Conservation (phyloP, 2,113 vertebrate genomes). For the Cebidichthys violaceus region DNA sequence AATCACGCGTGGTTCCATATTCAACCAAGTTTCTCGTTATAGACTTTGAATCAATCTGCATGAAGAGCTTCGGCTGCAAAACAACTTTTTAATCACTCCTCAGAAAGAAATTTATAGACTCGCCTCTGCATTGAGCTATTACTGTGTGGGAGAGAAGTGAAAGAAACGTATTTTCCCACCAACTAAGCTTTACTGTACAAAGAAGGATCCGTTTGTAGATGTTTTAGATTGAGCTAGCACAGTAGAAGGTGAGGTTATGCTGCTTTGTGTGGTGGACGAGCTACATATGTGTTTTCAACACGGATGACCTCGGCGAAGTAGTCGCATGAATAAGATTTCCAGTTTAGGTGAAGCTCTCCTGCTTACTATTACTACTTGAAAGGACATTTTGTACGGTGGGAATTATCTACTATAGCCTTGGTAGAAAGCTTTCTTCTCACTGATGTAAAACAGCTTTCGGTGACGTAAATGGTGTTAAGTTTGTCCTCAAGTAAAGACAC, state of each 20-base stretch:
- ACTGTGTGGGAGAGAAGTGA: background rate
- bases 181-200: background rate
- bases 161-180: background rate
- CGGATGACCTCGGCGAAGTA: background rate
- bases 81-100: conserved; percentile 2
- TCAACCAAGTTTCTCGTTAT: background rate
- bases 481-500: background rate
- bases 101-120: background rate
- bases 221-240: background rate
- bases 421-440: too few species aligned
- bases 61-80: background rate
- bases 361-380: too few species aligned
- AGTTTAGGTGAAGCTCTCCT: background rate
- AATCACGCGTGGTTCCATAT: background rate
- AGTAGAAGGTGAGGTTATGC: background rate
- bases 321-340: background rate
- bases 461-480: background rate
- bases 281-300: background rate
- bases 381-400: background rate
- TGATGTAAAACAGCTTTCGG: too few species aligned
- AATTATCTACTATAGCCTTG: background rate
- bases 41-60: background rate
- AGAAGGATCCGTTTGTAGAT: background rate
- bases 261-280: background rate
- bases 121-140: background rate